Percentiles rank a stretch among this genome's conserved stretches.
phyloP scores from a whole-genome alignment of 64 coral and sea anemone genomes.

The Montipora sp. region DNA sequence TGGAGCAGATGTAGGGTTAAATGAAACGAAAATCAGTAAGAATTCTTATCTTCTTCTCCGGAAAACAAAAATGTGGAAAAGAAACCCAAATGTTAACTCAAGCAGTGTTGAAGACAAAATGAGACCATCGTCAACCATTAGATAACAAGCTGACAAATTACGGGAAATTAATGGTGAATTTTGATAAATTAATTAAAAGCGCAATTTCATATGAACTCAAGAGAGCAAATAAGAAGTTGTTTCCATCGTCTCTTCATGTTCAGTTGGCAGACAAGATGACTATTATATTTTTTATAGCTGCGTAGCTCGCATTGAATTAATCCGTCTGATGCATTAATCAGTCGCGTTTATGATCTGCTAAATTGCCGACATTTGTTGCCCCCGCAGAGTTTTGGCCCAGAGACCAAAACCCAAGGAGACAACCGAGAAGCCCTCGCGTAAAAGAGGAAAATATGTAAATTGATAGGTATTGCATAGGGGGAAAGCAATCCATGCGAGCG shows the following conservation, averaged over 20 bases:
- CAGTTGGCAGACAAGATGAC: not conserved
- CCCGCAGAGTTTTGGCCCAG: no score
- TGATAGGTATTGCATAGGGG: no score
- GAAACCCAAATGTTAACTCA: not conserved
- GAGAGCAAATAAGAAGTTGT: not conserved
- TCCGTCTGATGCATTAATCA: no score
- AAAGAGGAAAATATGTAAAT: no score
- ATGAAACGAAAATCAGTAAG: not conserved
- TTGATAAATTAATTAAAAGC: not conserved
- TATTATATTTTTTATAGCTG: not conserved
- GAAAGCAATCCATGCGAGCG: no score
- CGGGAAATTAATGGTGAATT: not conserved
- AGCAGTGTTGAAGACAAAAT: no score
- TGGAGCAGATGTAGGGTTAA: not conserved
- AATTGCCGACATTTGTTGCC: no score
- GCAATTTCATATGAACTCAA: not conserved
- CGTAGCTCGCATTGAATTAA: no score
- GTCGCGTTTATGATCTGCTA: no score
- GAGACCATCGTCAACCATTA: no score
- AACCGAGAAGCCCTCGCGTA: no score
- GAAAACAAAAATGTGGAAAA: not conserved
- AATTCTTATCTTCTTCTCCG: not conserved
- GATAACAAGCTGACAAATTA: not conserved
- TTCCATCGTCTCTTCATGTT: not conserved
- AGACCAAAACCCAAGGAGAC: no score